Evolutionary conservation across 64 coral and sea anemone genomes (phyloP).

Genomic region (Orbicella faveolata): DNA sequence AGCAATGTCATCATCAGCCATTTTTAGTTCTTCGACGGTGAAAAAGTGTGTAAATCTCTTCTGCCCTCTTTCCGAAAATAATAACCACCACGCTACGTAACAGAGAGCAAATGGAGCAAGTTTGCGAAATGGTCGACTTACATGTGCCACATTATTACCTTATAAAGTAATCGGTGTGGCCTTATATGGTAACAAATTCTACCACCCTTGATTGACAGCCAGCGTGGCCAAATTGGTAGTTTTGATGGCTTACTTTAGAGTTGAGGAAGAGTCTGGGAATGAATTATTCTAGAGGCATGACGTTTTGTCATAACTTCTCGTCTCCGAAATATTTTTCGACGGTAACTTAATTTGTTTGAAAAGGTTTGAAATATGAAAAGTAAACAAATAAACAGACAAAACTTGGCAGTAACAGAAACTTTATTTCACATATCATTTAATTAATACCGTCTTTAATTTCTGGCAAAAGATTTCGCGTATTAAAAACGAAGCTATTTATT

Average conservation of each 20-base stretch:
- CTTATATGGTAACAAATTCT: constrained; percentile 48
- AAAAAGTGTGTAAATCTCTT: neutral
- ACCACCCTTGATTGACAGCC: neutral
- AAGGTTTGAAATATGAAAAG: too few relatives aligned
- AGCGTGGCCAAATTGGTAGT: neutral
- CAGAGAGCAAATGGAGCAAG: neutral
- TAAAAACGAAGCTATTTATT: too few relatives aligned
- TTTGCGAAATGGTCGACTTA: neutral
- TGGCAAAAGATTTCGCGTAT: too few relatives aligned
- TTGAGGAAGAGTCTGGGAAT: neutral
- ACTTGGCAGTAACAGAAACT: too few relatives aligned
- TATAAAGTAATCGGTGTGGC: constrained; percentile 30
- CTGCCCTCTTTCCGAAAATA: neutral
- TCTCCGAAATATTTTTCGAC: too few relatives aligned
- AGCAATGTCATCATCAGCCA: constrained; percentile 91
- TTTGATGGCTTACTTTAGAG: constrained; percentile 30
- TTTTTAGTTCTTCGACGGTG: constrained; percentile 9
- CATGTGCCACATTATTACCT: constrained; percentile 28
- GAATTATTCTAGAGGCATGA: neutral
- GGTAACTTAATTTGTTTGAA: neutral
- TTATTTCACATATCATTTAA: too few relatives aligned
- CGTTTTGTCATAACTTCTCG: too few relatives aligned
- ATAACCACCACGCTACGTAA: constrained; percentile 8
- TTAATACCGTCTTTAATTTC: too few relatives aligned
- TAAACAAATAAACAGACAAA: too few relatives aligned